These are phyloP conservation scores for Heliconius ethilla DNA, from an alignment of 2,888 invertebrate genomes.

Conservation along the genomic window DNA sequence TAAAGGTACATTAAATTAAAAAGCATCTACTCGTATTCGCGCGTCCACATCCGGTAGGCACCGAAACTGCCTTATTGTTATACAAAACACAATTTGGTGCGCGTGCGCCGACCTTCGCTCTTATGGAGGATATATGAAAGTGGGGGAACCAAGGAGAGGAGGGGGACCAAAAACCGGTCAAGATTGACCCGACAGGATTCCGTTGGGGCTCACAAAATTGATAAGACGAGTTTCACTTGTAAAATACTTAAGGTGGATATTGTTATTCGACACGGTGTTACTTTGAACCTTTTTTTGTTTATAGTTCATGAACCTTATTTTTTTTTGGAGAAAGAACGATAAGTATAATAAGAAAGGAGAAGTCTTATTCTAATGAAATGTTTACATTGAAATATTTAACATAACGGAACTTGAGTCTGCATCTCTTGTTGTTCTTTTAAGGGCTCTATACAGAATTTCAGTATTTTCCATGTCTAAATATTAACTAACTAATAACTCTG, in stretches of 20 bases:
- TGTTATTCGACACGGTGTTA: constrained; percentile 33
- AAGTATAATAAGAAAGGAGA: not conserved
- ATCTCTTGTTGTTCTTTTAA: not conserved
- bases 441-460: not conserved
- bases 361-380: no score
- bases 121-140: constrained; percentile 53
- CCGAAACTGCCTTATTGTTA: constrained; percentile 60
- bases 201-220: constrained; percentile 42
- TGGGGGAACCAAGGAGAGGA: constrained; percentile 51
- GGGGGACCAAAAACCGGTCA: constrained; percentile 59
- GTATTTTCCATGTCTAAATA: no score
- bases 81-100: constrained; percentile 60
- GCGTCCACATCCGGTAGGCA: constrained; percentile 45
- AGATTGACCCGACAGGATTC: constrained; percentile 43
- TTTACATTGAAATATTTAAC: no score
- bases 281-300: constrained; percentile 18
- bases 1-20: constrained; percentile 1
- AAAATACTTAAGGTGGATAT: constrained; percentile 32
- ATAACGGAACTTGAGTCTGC: not conserved
- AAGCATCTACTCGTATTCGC: constrained; percentile 39
- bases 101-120: constrained; percentile 66
- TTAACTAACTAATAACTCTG: no score
- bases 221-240: constrained; percentile 40
- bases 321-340: not conserved
- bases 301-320: constrained; percentile 7